phyloP scores from a whole-genome alignment of 2,888 invertebrate genomes.

The Cantharis nigra region DNA sequence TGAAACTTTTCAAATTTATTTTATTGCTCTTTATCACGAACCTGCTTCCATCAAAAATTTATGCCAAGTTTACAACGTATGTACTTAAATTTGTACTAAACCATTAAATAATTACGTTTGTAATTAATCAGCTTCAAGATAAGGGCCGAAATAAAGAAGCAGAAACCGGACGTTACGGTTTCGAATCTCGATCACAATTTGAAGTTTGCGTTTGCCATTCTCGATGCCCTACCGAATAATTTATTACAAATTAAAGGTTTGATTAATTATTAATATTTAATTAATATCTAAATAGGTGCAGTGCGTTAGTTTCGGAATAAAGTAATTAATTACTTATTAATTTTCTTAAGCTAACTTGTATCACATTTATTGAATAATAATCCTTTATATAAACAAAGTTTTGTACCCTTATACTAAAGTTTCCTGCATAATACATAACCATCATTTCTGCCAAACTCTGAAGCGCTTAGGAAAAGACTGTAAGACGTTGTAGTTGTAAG shows the following conservation, averaged over 20 bases:
- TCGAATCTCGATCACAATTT: background rate
- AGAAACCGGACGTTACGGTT: background rate
- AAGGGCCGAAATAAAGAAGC: background rate
- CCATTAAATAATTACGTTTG: background rate
- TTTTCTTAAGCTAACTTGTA: background rate
- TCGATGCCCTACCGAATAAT: background rate
- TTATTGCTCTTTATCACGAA: slow-evolving; percentile 29
- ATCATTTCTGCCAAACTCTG: slow-evolving; percentile 8
- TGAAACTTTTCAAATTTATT: slow-evolving; percentile 25
- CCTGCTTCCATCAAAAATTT: background rate
- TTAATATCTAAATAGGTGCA: no score
- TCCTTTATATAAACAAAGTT: background rate
- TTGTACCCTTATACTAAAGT: slow-evolving; percentile 1
- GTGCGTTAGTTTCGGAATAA: background rate
- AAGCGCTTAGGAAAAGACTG: slow-evolving; percentile 1
- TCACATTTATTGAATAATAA: slow-evolving; percentile 10
- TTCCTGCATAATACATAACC: slow-evolving; percentile 8
- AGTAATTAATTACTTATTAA: background rate
- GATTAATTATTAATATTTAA: background rate
- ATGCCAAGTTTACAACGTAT: background rate
- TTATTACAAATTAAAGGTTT: background rate
- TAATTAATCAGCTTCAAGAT: background rate
- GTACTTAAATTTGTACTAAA: background rate
- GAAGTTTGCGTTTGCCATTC: background rate
- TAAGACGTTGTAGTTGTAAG: slow-evolving; percentile 2